Evolutionary conservation across 1,140 invertebrate species (phyloP), one percentile per base, ranked within the genome.

Genomic region (Brachionus rotundiformis): DNA sequence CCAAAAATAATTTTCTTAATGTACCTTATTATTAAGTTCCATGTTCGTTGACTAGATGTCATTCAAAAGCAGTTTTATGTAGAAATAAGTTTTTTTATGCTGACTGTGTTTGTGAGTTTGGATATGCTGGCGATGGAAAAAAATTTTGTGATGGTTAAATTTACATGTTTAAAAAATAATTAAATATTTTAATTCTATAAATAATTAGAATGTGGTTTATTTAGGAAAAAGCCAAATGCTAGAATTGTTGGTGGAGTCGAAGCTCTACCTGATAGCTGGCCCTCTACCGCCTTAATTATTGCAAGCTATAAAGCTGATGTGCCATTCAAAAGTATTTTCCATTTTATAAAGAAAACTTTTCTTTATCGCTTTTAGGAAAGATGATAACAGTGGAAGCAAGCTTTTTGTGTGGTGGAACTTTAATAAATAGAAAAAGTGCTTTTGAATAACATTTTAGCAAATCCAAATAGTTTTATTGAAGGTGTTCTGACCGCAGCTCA

Each of bases 401-500:
- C 41, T 79, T 59, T 39, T 59, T 79, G 25, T 79, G 76, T 16
- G 47, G 76, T 29, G 76, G 76, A 79, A 63, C 59, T 29, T 39
- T 79, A 31, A 79, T 79, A 19, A 79, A 54, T 59, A 54, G 76
- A 41, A 79, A 63, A 63, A 79, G 68, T 73, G 44, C 6, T 19
- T 25, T 8, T 13, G 44, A 27, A 44, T 44, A 47, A 44, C 5
- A 73, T 11, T 25, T 27, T 8, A 16, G n/a, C 4, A 44, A 44
- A 44, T 44, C 19, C 10, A 3, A 27, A 7, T 11, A 44, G 1
- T 44, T 6, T 10, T 44, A 44, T 25, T 44, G 0, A 31, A 73
- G 68, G 36, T 44, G 76, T 79, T 33, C 25, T 79, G n/a, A 79
- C 76, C 13, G 76, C 76, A 13, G 76, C 47, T 19, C 76, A 79